Evolutionary conservation across 2,888 invertebrate species (phyloP), one percentile per base, ranked within the genome.

Genomic region (Drosophila testacea): DNA sequence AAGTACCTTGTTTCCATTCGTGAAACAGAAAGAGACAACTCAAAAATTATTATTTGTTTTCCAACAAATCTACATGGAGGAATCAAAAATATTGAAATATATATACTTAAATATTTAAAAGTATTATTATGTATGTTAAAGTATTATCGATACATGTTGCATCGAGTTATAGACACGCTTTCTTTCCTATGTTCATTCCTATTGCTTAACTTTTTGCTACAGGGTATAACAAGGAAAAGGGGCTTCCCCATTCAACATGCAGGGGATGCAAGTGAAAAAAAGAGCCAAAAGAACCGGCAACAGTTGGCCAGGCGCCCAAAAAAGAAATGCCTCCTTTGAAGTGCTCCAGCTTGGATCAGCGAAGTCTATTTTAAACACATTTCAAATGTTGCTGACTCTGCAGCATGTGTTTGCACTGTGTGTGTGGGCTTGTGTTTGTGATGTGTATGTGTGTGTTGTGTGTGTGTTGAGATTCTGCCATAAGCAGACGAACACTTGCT

Each of bases 361-460:
- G 62, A 62, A 76, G 76, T 68, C 77, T 56, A 76, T 73, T 73
- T 68, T 76, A 76, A 76, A 72, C 73, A 76, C 77, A 76, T 72
- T 71, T 65, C 62, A 62, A 69, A 76, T 62, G 34, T 52, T 60
- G 77, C 69, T 77, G 69, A 77, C 63, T 78, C 27, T 47, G 65
- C 68, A 59, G 39, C 39, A 48, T 51, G 48, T 62, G 36, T 51
- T 32, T 47, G 38, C 52, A 50, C 27, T 54, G 44, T 48, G 52
- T 56, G 42, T 46, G 36, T 63, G 57, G 22, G 22, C 3, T 22
- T 22, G 22, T 22, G 22, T 22, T 22, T 61, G 46, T 60, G 10
- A 22, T 32, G 50, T 51, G 27, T 13, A 22, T 62, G 42, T 59
- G 28, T 47, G 41, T 41, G 41, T n/a, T 42, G 36, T 56, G 60